A percentile compares a stretch with the other conserved stretches of the same genome.
Evolutionary conservation across 2,888 invertebrate genomes (phyloP).

Genomic region (Abrostola triplasia): DNA sequence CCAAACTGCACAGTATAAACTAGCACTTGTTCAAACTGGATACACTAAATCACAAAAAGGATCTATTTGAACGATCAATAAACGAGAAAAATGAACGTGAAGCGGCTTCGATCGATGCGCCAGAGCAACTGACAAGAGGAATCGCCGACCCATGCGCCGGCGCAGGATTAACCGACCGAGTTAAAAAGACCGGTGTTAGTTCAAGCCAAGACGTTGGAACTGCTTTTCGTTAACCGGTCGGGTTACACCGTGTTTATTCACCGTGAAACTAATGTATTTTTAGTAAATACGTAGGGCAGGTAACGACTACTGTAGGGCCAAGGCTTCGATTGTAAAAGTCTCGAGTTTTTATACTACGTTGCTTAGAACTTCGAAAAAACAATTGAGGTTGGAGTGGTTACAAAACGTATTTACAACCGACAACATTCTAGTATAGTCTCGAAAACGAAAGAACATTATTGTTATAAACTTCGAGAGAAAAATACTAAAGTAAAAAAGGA

Average conservation of each 20-base stretch:
- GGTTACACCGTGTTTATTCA: slow-evolving; percentile 77
- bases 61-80: slow-evolving; percentile 75
- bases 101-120: slow-evolving; percentile 77
- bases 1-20: slow-evolving; percentile 57
- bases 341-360: slow-evolving; percentile 37
- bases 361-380: slow-evolving; percentile 17
- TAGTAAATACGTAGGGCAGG: slow-evolving; percentile 83
- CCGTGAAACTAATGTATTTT: slow-evolving; percentile 84
- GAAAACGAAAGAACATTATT: background rate
- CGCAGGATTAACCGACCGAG: slow-evolving; percentile 71
- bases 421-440: background rate
- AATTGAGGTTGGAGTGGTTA: slow-evolving; percentile 22
- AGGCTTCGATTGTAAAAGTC: slow-evolving; percentile 71
- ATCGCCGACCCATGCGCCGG: slow-evolving; percentile 78
- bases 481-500: background rate
- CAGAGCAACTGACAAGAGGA: slow-evolving; percentile 82
- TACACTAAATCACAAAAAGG: slow-evolving; percentile 67
- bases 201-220: background rate
- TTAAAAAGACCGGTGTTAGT: slow-evolving; percentile 57
- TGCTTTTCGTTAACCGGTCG: slow-evolving; percentile 48
- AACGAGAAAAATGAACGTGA: slow-evolving; percentile 57
- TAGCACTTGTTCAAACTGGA: slow-evolving; percentile 36
- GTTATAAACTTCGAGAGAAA: background rate
- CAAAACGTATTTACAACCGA: slow-evolving; percentile 3
- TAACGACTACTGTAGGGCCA: slow-evolving; percentile 79